Evolutionary conservation across 2,888 invertebrate species (phyloP).

Genomic region (Drosophila antonietae): DNA sequence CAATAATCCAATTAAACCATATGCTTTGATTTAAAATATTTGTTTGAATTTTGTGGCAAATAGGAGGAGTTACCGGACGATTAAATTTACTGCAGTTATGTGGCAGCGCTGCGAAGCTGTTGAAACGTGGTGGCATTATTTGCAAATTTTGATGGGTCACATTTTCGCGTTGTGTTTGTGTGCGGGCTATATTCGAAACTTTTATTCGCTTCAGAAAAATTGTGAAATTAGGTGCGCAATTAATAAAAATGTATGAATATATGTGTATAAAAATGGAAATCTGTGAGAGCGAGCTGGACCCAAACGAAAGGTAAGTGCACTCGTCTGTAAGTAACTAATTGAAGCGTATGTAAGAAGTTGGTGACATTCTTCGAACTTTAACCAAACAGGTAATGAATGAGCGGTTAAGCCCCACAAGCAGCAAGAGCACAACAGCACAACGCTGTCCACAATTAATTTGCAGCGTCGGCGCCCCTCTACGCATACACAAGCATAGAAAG

Average conservation of each 20-base stretch:
- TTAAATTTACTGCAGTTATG: background rate
- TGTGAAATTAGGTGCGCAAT: background rate
- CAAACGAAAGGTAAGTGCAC: conserved; percentile 22
- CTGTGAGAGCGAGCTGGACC: background rate
- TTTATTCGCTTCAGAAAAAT: background rate
- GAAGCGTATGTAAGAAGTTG: conserved; percentile 32
- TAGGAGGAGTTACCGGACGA: background rate
- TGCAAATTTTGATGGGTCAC: conserved; percentile 3
- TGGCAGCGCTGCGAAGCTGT: conserved; percentile 12
- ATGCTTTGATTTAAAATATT: background rate
- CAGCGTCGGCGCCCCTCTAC: conserved; percentile 20
- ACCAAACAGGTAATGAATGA: conserved; percentile 65
- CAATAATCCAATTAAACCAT: conserved; percentile 2
- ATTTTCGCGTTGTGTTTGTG: conserved; percentile 5
- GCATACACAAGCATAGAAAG: conserved; percentile 11
- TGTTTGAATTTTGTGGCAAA: conserved; percentile 9
- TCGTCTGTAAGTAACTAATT: conserved; percentile 36
- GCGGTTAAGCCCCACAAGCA: conserved; percentile 49
- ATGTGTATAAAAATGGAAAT: background rate
- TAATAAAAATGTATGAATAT: background rate
- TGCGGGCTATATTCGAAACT: conserved; percentile 21
- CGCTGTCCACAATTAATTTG: conserved; percentile 75
- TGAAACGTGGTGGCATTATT: conserved; percentile 24
- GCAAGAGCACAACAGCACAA: conserved; percentile 4
- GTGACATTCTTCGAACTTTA: conserved; percentile 51